A percentile compares a stretch with the other conserved stretches of the same genome.
Conservation (phyloP, 2,113 vertebrate species). For the Sakesphorus luctuosus region DNA sequence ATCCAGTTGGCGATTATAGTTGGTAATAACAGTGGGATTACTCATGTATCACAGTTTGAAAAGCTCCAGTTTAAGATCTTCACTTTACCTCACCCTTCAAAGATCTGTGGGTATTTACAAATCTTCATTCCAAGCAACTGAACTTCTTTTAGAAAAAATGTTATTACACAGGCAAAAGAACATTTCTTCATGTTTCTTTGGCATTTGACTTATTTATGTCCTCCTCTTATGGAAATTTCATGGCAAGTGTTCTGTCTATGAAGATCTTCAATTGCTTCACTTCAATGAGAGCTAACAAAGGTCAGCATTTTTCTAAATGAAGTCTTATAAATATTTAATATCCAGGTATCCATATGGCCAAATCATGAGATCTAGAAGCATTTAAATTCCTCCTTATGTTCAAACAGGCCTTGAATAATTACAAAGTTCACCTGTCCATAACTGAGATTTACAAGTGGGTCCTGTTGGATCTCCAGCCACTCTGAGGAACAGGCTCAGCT, state of each 20-base stretch:
- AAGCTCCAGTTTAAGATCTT: not conserved
- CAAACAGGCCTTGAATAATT: not conserved
- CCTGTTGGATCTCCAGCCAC: not conserved
- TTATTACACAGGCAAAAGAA: not conserved
- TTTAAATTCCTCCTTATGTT: not conserved
- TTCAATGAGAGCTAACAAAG: not conserved
- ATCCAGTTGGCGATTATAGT: not conserved
- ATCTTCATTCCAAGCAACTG: not conserved
- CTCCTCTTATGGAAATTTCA: not conserved
- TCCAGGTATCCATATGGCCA: not conserved
- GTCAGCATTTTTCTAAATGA: not conserved
- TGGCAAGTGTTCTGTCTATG: not conserved
- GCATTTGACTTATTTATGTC: not conserved
- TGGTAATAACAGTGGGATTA: not conserved
- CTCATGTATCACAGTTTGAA: not conserved
- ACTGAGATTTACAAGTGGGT: not conserved
- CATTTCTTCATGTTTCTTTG: not conserved
- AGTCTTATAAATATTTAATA: not conserved
- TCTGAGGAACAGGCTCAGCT: not conserved
- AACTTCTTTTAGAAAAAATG: not conserved
- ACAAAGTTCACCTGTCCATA: not conserved
- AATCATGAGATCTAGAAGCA: not conserved
- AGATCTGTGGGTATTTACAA: not conserved
- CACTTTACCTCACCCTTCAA: not conserved
- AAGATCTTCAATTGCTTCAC: not conserved